Evolutionary conservation across 2,888 invertebrate genomes (phyloP).

Genomic region (Phasia obesa): DNA sequence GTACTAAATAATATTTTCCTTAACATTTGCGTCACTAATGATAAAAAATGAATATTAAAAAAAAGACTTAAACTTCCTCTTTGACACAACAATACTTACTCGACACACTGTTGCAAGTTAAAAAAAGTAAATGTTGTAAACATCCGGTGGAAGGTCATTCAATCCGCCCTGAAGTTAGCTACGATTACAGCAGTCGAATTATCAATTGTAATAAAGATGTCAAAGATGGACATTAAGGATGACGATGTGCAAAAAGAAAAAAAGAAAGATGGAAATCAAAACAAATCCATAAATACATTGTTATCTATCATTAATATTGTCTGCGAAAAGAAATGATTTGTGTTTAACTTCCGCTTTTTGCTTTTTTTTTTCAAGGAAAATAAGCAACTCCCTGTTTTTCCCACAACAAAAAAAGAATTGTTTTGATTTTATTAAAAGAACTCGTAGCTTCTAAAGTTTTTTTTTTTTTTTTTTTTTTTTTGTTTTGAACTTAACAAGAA

Average conservation of each 20-base stretch:
- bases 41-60: constrained; percentile 28
- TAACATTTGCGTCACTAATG: constrained; percentile 4
- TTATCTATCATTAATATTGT: constrained; percentile 57
- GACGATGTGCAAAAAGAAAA: neutral
- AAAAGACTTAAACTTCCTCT: constrained; percentile 50
- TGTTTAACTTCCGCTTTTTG: constrained; percentile 63
- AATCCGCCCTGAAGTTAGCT: neutral
- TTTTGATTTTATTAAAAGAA: neutral
- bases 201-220: constrained; percentile 54
- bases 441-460: neutral
- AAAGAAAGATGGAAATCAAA: constrained; percentile 4
- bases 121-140: constrained; percentile 66
- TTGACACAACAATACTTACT: constrained; percentile 21
- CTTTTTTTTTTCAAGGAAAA: neutral
- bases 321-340: constrained; percentile 63
- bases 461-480: no score
- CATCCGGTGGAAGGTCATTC: constrained; percentile 65
- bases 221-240: constrained; percentile 55
- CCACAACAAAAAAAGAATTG: constrained; percentile 24
- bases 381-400: constrained; percentile 40
- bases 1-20: constrained; percentile 55
- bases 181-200: neutral
- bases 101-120: constrained; percentile 25
- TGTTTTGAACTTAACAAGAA: constrained; percentile 8
- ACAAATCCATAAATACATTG: constrained; percentile 51